Base-by-base conservation (phyloP, 2,888 invertebrate species). In the Cylindroiulus punctatus region DNA sequence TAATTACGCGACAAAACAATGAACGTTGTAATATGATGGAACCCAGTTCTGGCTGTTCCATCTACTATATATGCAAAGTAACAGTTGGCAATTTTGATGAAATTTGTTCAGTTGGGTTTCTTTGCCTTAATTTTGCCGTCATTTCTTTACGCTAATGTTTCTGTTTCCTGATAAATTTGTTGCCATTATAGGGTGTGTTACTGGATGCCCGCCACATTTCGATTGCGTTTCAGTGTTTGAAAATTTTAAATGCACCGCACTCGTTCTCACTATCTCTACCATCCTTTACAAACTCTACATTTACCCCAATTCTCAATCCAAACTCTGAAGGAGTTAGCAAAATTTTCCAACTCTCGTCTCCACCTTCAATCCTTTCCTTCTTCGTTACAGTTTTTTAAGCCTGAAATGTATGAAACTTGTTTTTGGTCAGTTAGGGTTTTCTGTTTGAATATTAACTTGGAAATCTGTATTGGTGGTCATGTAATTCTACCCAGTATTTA, bases 401-500 rank as follows among this genome's bases (percentile, higher is more conserved):
- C 76, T 76, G 76, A 76, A 76, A 30, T 76, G 76, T 76, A 76
- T 76, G 76, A 76, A 76, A 76, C 76, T 76, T 76, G 76, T 76
- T 76, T 76, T 76, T 76, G 76, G 76, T 76, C 76, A 76, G 76
- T 76, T 76, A 76, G 76, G 76, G 76, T 76, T 76, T 76, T 76
- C 76, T 76, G 76, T 76, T 76, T 76, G 76, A 76, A 76, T 76
- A 76, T 76, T 76, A 76, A 76, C 76, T 76, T 76, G 76, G 76
- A 76, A 76, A 76, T 76, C 76, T 76, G 76, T 76, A 76, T 76
- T 76, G 76, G 76, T 76, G 76, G 76, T 76, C 76, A 76, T 76
- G 76, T 76, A 76, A 76, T 76, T 76, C 76, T 76, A 76, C 76
- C 76, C 76, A 76, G 76, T 76, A 76, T 76, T 76, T 76, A 76